A percentile compares a stretch with the other conserved stretches of the same genome.
Evolutionary conservation across 1,140 invertebrate genomes (phyloP).

Genomic region (Hyles vespertilio): DNA sequence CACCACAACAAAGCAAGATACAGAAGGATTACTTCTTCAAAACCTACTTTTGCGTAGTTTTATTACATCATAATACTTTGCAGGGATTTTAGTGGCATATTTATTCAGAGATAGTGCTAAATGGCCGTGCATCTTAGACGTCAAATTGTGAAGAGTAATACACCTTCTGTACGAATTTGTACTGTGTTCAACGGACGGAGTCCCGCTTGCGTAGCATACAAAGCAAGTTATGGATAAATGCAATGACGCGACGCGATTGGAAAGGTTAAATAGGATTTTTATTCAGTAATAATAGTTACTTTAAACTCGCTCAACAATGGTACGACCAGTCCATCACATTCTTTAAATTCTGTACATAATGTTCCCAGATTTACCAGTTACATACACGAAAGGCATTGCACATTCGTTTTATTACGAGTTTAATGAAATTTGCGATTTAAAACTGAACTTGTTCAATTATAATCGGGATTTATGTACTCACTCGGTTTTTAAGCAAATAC

Average conservation of each 20-base stretch:
- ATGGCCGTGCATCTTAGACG: too few species aligned
- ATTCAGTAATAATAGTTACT: constrained; percentile 1
- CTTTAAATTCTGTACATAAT: not conserved
- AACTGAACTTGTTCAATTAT: too few species aligned
- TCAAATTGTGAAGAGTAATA: not conserved
- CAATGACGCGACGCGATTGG: constrained; percentile 29
- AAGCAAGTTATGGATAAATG: constrained; percentile 45
- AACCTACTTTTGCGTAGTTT: too few species aligned
- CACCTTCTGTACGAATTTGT: constrained; percentile 4
- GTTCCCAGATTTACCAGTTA: too few species aligned
- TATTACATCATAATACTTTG: too few species aligned
- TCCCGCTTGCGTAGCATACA: constrained; percentile 37
- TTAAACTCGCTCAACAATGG: constrained; percentile 7
- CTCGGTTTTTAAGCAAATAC: too few species aligned
- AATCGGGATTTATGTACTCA: too few species aligned
- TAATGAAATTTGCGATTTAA: too few species aligned
- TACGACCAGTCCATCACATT: constrained; percentile 2
- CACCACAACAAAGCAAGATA: not conserved
- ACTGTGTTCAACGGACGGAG: constrained; percentile 15
- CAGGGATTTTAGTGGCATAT: too few species aligned
- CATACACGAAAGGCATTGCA: too few species aligned
- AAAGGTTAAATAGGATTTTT: constrained; percentile 25
- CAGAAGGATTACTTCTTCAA: not conserved
- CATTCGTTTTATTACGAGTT: too few species aligned
- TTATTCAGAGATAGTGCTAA: too few species aligned